phyloP scores from a whole-genome alignment of 2,888 invertebrate genomes.

The Oxystoma pomonae region DNA sequence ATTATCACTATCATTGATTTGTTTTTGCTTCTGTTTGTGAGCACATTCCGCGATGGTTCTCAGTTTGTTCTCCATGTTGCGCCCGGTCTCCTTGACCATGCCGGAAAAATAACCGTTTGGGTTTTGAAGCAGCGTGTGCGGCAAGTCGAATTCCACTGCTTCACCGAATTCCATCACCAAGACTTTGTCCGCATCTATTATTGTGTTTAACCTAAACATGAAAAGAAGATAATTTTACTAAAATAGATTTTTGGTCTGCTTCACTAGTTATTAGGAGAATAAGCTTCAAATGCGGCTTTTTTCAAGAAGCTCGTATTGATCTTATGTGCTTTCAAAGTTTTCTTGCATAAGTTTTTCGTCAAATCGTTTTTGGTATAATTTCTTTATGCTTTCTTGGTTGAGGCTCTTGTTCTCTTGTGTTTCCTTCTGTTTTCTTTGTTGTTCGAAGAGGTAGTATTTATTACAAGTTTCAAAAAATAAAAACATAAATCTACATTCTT shows the following conservation, averaged over 20 bases:
- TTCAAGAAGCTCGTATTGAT: background rate
- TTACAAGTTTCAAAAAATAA: too few species aligned
- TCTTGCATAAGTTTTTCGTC: background rate
- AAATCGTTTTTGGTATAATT: background rate
- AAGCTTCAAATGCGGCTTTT: background rate
- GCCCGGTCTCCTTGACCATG: slow-evolving; percentile 44
- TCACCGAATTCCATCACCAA: slow-evolving; percentile 56
- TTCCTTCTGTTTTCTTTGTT: too few species aligned
- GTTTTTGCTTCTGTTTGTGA: too few species aligned
- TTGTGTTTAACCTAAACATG: slow-evolving; percentile 64
- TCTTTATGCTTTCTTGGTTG: background rate
- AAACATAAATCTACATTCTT: too few species aligned
- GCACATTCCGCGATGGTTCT: slow-evolving; percentile 33
- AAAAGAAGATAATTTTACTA: too few species aligned
- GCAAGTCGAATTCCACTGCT: slow-evolving; percentile 53
- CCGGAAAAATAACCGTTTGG: slow-evolving; percentile 36
- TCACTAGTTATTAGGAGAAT: too few species aligned
- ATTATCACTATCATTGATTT: too few species aligned
- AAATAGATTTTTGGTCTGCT: too few species aligned
- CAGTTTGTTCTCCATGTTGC: slow-evolving; percentile 33
- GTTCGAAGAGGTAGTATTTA: too few species aligned
- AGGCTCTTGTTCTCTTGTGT: too few species aligned
- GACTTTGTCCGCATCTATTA: slow-evolving; percentile 79
- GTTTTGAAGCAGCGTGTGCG: slow-evolving; percentile 45
- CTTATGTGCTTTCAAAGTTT: background rate